These are phyloP conservation scores for Agrochola macilenta DNA, from an alignment of 2,888 invertebrate genomes.

Conservation along the genomic window DNA sequence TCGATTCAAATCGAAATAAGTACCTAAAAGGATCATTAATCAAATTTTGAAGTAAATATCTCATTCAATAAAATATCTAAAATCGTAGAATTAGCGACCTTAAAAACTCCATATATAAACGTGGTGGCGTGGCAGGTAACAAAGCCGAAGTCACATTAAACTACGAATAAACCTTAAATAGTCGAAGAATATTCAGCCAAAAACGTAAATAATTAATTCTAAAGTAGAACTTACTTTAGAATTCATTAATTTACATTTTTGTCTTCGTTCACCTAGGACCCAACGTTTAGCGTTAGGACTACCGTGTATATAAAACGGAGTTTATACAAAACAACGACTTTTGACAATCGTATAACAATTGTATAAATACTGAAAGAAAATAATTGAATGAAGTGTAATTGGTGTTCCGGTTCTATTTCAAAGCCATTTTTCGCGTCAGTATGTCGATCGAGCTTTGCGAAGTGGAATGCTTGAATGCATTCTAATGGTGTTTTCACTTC, in stretches of 20 bases:
- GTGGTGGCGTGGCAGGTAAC: background rate
- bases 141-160: background rate
- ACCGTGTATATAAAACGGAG: background rate
- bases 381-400: constrained; percentile 13
- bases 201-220: constrained; percentile 16
- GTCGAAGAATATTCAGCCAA: constrained; percentile 14
- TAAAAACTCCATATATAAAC: background rate
- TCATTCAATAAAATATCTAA: background rate
- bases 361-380: background rate
- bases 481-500: constrained; percentile 16
- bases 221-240: background rate
- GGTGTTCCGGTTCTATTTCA: constrained; percentile 16
- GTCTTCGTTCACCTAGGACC: constrained; percentile 4
- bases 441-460: background rate
- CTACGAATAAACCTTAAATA: constrained; percentile 1
- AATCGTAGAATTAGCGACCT: background rate
- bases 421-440: constrained; percentile 7
- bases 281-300: background rate
- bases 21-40: background rate
- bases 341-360: background rate
- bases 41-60: background rate
- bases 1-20: background rate
- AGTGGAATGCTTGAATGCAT: constrained; percentile 5
- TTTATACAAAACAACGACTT: background rate
- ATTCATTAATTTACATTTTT: too few relatives aligned